These are phyloP conservation scores for Scaptomyza polygonia DNA, from an alignment of 2,888 invertebrate species.

Conservation along the genomic window DNA sequence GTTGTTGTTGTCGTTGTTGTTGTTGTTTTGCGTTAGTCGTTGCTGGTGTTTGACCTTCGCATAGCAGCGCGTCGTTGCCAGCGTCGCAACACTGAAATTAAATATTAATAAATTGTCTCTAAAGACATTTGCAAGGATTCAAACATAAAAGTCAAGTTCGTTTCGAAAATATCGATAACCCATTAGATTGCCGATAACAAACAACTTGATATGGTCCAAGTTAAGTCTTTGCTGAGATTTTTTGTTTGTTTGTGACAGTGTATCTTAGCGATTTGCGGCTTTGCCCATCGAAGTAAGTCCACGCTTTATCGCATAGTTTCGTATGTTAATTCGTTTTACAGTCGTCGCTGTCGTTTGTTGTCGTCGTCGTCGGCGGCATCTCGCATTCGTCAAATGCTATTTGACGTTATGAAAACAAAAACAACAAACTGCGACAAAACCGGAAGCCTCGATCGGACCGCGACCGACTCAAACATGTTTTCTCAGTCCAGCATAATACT, in stretches of 20 bases:
- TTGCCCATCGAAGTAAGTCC: constrained; percentile 61
- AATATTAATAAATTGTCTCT: too few species aligned
- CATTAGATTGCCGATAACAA: too few species aligned
- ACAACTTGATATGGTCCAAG: too few species aligned
- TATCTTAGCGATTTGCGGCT: constrained; percentile 25
- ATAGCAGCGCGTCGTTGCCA: constrained; percentile 72
- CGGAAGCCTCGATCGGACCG: constrained; percentile 51
- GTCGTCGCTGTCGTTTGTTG: constrained; percentile 12
- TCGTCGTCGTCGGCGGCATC: neutral
- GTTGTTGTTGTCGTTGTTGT: constrained; percentile 11
- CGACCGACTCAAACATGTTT: constrained; percentile 57
- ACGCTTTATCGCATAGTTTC: constrained; percentile 73
- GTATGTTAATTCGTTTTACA: constrained; percentile 67
- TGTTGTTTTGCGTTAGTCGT: constrained; percentile 25
- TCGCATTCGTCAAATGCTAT: constrained; percentile 55
- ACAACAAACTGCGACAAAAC: constrained; percentile 29
- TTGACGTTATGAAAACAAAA: constrained; percentile 38
- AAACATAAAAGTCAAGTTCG: too few species aligned
- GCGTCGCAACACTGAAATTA: constrained; percentile 44
- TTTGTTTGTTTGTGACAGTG: constrained; percentile 16
- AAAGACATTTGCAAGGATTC: too few species aligned
- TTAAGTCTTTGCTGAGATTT: too few species aligned
- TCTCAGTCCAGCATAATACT: neutral
- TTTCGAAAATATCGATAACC: too few species aligned
- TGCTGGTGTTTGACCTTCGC: constrained; percentile 68